These are phyloP conservation scores for Hemitrygon akajei DNA, from an alignment of 2,797 vertebrate species.

Conservation along the genomic window DNA sequence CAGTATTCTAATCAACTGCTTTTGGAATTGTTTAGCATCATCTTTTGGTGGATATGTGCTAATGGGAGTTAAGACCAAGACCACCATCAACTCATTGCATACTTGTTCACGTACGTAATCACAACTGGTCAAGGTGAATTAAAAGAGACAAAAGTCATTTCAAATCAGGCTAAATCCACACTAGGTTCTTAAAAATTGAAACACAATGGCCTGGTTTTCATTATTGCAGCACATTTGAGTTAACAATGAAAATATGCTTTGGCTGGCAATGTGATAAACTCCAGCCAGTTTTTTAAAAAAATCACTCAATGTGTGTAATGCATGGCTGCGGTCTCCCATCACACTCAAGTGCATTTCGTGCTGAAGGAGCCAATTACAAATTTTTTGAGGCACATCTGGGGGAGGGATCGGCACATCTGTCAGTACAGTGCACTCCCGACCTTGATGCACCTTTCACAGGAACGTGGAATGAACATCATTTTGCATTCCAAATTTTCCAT, in stretches of 20 bases:
- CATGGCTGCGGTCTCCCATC: background rate
- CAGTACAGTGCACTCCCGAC: background rate
- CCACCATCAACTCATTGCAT: no score
- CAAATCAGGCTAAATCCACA: background rate
- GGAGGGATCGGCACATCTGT: background rate
- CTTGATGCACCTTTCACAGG: background rate
- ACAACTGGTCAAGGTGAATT: background rate
- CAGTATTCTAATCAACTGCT: background rate
- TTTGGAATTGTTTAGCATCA: background rate
- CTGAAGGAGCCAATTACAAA: background rate
- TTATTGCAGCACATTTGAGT: conserved; percentile 20
- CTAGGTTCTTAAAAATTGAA: background rate
- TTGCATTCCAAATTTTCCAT: background rate
- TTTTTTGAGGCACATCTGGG: background rate
- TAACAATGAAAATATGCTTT: background rate
- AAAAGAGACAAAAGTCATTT: background rate
- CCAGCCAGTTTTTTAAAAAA: background rate
- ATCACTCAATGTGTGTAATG: background rate
- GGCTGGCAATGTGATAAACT: background rate
- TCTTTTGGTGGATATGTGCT: background rate
- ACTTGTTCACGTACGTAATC: background rate
- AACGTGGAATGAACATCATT: background rate
- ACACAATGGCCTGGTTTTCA: conserved; percentile 17
- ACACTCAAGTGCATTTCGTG: background rate
- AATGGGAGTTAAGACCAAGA: background rate